Conservation (phyloP, 2,113 vertebrate species). For the Cairina moschata region DNA sequence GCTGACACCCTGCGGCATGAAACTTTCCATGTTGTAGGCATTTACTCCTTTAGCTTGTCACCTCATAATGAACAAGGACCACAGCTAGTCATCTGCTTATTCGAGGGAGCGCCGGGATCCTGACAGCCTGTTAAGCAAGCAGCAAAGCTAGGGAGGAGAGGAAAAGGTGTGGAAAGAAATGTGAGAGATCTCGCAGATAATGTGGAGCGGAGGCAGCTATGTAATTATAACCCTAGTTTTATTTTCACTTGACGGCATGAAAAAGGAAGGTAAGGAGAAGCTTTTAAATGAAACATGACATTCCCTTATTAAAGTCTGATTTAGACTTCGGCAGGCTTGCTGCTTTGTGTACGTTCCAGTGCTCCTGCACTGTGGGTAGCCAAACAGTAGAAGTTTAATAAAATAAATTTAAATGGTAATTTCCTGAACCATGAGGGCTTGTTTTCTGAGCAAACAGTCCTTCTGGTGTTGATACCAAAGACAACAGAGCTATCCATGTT, state of each 20-base stretch:
- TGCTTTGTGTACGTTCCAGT: not conserved
- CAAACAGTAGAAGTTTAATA: constrained; percentile 41
- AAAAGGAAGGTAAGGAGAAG: constrained; percentile 67
- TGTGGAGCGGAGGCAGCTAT: constrained; percentile 60
- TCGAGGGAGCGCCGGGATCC: not conserved
- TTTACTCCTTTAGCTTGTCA: constrained; percentile 58
- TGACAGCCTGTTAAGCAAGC: constrained; percentile 47
- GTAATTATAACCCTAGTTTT: constrained; percentile 69
- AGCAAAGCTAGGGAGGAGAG: not conserved
- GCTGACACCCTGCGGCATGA: not conserved
- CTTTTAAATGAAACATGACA: constrained; percentile 77
- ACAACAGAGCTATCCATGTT: constrained; percentile 17
- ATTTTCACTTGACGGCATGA: constrained; percentile 69
- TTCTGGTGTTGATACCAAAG: constrained; percentile 32
- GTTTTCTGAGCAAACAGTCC: constrained; percentile 54
- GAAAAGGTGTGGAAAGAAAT: constrained; percentile 62
- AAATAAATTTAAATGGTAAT: constrained; percentile 48
- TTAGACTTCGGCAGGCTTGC: constrained; percentile 58
- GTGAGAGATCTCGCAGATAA: constrained; percentile 61
- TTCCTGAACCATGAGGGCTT: constrained; percentile 25
- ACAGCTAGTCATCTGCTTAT: constrained; percentile 39
- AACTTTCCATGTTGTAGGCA: constrained; percentile 5
- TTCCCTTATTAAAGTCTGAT: constrained; percentile 75
- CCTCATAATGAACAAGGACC: constrained; percentile 54
- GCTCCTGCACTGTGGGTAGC: constrained; percentile 18